Evolutionary conservation across 2,888 invertebrate genomes (phyloP), one percentile per base, ranked within the genome.

Genomic region (Orthosia gothica): DNA sequence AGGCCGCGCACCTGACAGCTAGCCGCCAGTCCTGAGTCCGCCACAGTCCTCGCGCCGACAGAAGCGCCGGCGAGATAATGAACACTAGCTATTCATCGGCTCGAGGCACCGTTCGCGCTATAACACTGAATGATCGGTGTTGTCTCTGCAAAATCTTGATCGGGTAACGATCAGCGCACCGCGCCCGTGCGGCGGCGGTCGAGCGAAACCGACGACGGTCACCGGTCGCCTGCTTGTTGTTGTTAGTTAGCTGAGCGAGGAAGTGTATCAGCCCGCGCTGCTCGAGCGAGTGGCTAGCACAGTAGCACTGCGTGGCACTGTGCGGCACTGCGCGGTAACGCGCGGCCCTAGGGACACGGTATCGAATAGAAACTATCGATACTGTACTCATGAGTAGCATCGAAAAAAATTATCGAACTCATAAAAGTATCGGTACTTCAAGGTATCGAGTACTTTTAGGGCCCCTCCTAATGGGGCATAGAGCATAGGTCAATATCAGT

Each of bases 11-110:
- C 74, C 69, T 73, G 71, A 67, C 82, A 65, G 59, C 50, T 45
- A 70, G 74, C 72, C 64, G 61, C 63, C 63, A 32, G 32, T n/a
- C n/a, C n/a, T n/a, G n/a, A n/a, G n/a, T 7, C 32, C 7, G 32
- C 32, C 32, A 32, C 32, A 32, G 32, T 32, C 32, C 5, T 7
- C 32, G 7, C 32, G 32, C 32, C 32, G 32, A 5, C 32, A 32
- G 32, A 7, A 32, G 32, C 32, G 32, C 63, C 50, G 62, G 59
- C 61, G 62, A 77, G 76, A 71, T 83, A 80, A 84, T 85, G 76
- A 84, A 82, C 76, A 79, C 74, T 82, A 84, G 83, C 84, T 84
- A 86, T 84, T 87, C 86, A 89, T 88, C 86, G 85, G 86, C 72
- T 74, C 71, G 79, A 74, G 71, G 79, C 77, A 70, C 65, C 74